Evolutionary conservation across 1,140 invertebrate species (phyloP).

Genomic region (Metopolophium dirhodum): DNA sequence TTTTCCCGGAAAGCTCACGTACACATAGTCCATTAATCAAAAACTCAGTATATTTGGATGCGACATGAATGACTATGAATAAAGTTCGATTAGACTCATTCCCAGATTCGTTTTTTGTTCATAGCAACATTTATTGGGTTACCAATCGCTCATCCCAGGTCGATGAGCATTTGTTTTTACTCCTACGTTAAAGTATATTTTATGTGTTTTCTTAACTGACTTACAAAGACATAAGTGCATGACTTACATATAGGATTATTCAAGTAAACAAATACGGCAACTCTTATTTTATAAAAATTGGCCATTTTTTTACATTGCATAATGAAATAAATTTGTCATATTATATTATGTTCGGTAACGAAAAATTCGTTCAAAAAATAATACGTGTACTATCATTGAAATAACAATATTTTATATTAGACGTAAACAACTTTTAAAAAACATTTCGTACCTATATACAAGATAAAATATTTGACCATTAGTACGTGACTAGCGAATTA

Average conservation of each 20-base stretch:
- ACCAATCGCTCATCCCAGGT: background rate
- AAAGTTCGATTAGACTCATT: conserved; percentile 50
- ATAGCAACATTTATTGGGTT: background rate
- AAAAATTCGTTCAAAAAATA: background rate
- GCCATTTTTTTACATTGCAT: background rate
- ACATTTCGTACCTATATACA: background rate
- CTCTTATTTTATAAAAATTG: background rate
- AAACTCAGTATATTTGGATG: conserved; percentile 41
- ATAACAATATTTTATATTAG: background rate
- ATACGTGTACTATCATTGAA: background rate
- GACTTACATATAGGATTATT: background rate
- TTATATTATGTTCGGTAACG: background rate
- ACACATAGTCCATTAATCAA: conserved; percentile 47
- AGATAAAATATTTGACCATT: background rate
- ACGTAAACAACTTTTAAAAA: background rate
- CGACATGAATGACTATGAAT: conserved; percentile 47
- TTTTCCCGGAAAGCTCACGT: conserved; percentile 28
- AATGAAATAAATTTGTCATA: background rate
- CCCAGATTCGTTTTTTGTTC: background rate
- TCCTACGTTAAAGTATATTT: background rate
- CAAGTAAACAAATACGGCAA: background rate
- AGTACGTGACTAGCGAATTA: background rate
- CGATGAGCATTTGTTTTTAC: background rate
- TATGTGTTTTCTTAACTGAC: background rate
- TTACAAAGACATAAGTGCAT: too few species aligned